phyloP scores from a whole-genome alignment of 2,888 invertebrate genomes.

The Pseudanteris insignis region DNA sequence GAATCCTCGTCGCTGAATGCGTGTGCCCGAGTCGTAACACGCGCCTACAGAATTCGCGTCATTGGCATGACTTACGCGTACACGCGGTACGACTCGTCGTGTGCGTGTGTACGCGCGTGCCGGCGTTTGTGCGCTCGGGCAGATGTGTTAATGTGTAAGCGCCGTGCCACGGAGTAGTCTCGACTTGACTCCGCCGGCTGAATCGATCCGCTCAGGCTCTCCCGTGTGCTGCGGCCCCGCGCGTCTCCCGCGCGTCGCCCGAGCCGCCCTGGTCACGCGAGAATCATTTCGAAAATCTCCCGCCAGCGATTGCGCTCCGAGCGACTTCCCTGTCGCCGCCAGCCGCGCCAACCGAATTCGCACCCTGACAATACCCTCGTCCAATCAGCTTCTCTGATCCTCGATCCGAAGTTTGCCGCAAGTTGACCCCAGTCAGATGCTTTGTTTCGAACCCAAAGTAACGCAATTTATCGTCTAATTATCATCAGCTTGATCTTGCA shows the following conservation, averaged over 20 bases:
- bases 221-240: slow-evolving; percentile 48
- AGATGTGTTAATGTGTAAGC: no score
- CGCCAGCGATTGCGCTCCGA: no score
- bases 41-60: slow-evolving; percentile 37
- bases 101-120: slow-evolving; percentile 4
- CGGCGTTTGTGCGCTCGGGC: slow-evolving; percentile 1
- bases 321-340: no score
- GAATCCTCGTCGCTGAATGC: slow-evolving; percentile 31
- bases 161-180: slow-evolving; percentile 47
- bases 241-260: slow-evolving; percentile 46
- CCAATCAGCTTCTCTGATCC: no score
- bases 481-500: no score
- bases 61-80: slow-evolving; percentile 40
- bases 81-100: no score
- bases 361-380: no score
- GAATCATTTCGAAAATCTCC: slow-evolving; percentile 46
- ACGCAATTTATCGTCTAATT: no score
- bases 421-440: no score
- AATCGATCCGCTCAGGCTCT: slow-evolving; percentile 59
- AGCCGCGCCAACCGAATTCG: no score
- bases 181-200: slow-evolving; percentile 60
- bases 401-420: no score
- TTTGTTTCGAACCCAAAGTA: no score
- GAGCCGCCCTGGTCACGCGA: slow-evolving; percentile 56
- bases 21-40: slow-evolving; percentile 31